Percentiles rank a stretch among this genome's conserved stretches.
Conservation (phyloP, 2,888 invertebrate species). For the Microctonus aethiopoides region DNA sequence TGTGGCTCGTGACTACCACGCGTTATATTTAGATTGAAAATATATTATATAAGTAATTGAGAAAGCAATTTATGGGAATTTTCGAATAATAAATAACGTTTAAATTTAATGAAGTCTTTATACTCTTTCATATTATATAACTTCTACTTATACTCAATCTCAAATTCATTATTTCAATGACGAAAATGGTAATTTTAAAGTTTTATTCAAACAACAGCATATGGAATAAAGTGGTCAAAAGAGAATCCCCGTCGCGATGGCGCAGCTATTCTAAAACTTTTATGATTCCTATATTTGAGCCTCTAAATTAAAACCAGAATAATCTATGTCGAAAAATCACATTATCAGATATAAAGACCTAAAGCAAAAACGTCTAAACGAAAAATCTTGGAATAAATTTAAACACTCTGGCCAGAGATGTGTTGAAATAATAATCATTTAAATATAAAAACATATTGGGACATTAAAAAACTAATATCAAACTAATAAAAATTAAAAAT, state of each 20-base stretch:
- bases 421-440: no score
- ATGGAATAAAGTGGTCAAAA: background rate
- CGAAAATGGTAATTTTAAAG: background rate
- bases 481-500: no score
- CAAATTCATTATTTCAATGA: background rate
- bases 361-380: no score
- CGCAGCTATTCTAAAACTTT: background rate
- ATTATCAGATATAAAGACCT: no score
- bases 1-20: conserved; percentile 24
- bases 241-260: background rate
- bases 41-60: background rate
- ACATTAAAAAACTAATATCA: no score
- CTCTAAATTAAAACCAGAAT: no score
- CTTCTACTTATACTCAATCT: background rate
- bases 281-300: background rate
- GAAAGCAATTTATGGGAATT: background rate
- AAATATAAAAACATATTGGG: no score
- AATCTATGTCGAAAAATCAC: no score
- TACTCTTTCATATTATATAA: background rate
- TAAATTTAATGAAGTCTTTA: background rate
- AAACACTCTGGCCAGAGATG: no score
- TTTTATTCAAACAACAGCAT: background rate
- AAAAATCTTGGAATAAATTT: no score
- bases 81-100: background rate
- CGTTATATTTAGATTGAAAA: background rate